Evolutionary conservation across 2,113 vertebrate species (phyloP), one percentile per base, ranked within the genome.

Genomic region (Podarcis muralis): DNA sequence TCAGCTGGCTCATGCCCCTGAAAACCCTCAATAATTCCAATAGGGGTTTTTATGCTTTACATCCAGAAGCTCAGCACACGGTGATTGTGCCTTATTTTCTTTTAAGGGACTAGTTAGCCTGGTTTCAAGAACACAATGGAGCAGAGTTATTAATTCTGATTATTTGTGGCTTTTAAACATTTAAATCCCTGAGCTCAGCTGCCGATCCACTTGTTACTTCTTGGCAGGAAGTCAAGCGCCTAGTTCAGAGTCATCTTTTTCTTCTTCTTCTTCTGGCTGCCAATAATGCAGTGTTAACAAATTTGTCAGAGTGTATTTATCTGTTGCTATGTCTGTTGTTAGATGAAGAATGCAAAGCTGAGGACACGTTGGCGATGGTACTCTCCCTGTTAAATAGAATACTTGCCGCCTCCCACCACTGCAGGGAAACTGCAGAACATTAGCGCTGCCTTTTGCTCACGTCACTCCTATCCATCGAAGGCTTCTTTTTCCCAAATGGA

Each of bases 311-410:
- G 66, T 2, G 1, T 90, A 94, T 93, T 94, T 95, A 93, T 95
- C 93, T 94, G 93, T 93, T 95, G 90, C 92, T 93, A 89, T 86
- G 90, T 93, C 92, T 95, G 91, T 90, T 92, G 89, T 74, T 89
- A 90, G 89, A 92, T 35, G 88, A 91, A 91, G 86, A 90, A 74
- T 90, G 74, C 59, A 90, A 92, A 93, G 32, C 89, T 93, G 83
- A 72, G 90, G 90, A 91, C 8, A 1, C 88, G 87, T 83, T 95
- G 94, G 90, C 92, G 94, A 82, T 62, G 85, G 89, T 77, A 87
- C 87, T 93, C 81, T 92, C 71, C 87, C 87, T 88, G 84, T 93
- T 92, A 92, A 65, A 90, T 82, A 76, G 81, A 94, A 92, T 16
- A 84, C 86, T 85, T 93, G 77, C 18, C 87, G 57, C 53, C 86